Conservation (phyloP, 2,113 vertebrate genomes). For the Irena cyanogastra region DNA sequence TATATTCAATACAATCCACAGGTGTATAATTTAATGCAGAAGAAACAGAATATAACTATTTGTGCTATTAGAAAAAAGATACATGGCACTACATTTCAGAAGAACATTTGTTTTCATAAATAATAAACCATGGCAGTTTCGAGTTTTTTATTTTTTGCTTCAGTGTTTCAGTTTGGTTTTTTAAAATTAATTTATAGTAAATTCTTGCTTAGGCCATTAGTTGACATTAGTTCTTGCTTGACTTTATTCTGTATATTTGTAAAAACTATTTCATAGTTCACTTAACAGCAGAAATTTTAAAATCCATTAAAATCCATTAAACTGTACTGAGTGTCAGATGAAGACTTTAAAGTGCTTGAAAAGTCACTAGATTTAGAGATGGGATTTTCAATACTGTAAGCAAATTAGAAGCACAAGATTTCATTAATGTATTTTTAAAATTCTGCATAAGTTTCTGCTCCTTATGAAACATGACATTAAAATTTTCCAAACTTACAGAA, state of each 20-base stretch:
- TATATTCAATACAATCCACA: not conserved
- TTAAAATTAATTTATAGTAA: not conserved
- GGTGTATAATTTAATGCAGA: not conserved
- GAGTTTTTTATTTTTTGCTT: not conserved
- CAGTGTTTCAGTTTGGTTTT: rapidly evolving
- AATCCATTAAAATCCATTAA: slow-evolving; percentile 22
- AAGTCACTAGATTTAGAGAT: not conserved
- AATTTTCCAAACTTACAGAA: not conserved
- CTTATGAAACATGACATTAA: not conserved
- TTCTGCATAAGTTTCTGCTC: not conserved
- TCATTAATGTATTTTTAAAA: not conserved
- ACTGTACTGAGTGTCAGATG: not conserved
- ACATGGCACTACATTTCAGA: not conserved
- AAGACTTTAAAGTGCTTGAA: not conserved
- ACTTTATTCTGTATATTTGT: not conserved
- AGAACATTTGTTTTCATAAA: not conserved
- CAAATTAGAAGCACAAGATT: not conserved
- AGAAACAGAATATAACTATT: not conserved
- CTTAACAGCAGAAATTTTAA: not conserved
- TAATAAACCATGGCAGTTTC: not conserved
- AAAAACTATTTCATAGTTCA: not conserved
- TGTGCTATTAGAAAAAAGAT: not conserved
- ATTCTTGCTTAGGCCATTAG: not conserved
- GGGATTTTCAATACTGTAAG: not conserved
- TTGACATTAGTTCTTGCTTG: not conserved